Percentiles rank a stretch among this genome's conserved stretches.
phyloP scores from a whole-genome alignment of 2,113 vertebrate species.

The Oncorhynchus kisutch region DNA sequence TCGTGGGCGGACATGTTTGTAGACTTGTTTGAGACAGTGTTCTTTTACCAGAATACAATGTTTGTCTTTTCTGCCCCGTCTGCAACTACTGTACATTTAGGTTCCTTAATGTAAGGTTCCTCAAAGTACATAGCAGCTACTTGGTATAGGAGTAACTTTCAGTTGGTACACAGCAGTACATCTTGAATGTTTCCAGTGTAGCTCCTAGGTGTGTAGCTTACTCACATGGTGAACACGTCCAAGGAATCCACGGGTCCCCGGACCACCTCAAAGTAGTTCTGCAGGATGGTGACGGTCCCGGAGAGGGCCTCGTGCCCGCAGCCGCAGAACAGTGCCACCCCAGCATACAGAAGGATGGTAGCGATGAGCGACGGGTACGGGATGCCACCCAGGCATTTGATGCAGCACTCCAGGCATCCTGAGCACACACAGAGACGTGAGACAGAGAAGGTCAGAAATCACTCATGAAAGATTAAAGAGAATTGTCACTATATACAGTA shows the following conservation, averaged over 20 bases:
- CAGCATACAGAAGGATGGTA: conserved; percentile 95
- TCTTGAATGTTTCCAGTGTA: background rate
- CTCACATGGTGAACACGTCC: conserved; percentile 98
- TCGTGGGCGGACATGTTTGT: too few species aligned
- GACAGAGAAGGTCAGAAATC: background rate
- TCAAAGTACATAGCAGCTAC: too few species aligned
- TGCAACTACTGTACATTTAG: too few species aligned
- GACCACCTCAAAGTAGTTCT: conserved; percentile 97
- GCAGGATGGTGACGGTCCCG: conserved; percentile 95
- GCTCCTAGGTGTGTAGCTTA: background rate
- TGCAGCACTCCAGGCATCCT: conserved; percentile 98
- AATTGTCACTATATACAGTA: background rate
- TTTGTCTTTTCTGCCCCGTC: too few species aligned
- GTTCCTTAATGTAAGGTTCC: too few species aligned
- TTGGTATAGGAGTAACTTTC: too few species aligned
- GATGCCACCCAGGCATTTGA: conserved; percentile 98
- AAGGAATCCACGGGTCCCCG: conserved; percentile 87
- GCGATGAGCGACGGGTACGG: conserved; percentile 95
- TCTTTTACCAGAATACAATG: too few species aligned
- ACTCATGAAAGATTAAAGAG: background rate
- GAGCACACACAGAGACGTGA: conserved; percentile 6
- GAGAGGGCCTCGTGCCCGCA: conserved; percentile 97
- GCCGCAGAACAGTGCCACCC: conserved; percentile 95
- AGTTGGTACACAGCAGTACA: too few species aligned
- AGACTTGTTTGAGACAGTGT: too few species aligned